Evolutionary conservation across 2,113 vertebrate genomes (phyloP).

Genomic region (Halichoeres trimaculatus): DNA sequence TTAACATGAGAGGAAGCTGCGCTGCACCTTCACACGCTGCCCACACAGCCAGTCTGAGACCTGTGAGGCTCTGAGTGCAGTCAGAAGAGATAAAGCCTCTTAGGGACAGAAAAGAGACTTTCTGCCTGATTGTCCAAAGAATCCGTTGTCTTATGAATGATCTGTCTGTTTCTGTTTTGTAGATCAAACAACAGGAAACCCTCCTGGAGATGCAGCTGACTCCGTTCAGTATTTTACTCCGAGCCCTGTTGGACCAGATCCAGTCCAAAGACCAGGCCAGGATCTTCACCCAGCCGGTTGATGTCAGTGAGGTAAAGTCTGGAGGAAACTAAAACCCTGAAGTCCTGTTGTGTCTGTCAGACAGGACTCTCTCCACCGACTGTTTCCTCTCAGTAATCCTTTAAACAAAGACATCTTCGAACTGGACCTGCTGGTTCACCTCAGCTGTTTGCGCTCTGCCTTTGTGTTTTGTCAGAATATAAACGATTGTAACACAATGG

Average conservation of each 20-base stretch:
- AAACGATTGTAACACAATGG: not conserved
- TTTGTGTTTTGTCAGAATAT: not conserved
- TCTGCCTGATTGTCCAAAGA: no score
- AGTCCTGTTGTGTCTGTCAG: not conserved
- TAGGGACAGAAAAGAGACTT: no score
- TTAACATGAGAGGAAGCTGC: no score
- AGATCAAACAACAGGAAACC: constrained; percentile 94
- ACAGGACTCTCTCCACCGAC: not conserved
- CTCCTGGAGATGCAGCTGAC: constrained; percentile 93
- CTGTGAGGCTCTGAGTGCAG: no score
- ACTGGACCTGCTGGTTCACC: constrained; percentile 18
- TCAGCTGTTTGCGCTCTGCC: not conserved
- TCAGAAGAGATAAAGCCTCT: no score
- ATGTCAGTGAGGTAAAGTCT: constrained; percentile 88
- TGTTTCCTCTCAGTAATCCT: not conserved
- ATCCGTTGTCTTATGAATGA: not conserved
- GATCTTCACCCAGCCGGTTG: constrained; percentile 95
- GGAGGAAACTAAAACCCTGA: not conserved
- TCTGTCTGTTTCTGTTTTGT: constrained; percentile 9
- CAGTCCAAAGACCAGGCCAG: constrained; percentile 94
- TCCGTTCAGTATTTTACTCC: constrained; percentile 92
- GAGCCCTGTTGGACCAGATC: constrained; percentile 91
- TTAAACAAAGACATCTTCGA: not conserved
- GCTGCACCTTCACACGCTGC: no score
- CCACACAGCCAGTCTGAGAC: no score